Percentiles rank a stretch among this genome's conserved stretches.
These are phyloP conservation scores for Phenganax marumi DNA, from an alignment of 92 coral and sea anemone species.

Conservation along the genomic window DNA sequence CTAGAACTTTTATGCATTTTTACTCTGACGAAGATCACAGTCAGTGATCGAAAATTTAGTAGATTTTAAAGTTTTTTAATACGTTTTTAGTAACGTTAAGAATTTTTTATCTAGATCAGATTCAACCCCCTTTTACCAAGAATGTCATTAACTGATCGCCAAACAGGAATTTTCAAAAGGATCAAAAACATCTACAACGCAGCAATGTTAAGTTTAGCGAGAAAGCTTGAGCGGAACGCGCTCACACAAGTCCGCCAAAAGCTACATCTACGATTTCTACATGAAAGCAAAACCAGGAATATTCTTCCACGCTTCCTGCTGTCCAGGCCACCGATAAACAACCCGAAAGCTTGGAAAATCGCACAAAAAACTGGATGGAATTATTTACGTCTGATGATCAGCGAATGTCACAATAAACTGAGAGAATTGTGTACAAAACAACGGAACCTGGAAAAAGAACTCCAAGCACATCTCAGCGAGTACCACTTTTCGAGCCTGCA, in stretches of 20 bases:
- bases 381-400: constrained; percentile 32
- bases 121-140: no score
- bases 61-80: no score
- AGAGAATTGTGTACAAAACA: neutral
- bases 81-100: no score
- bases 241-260: constrained; percentile 30
- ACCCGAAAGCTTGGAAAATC: constrained; percentile 41
- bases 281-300: constrained; percentile 19
- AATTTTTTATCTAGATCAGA: no score
- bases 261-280: constrained; percentile 17
- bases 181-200: constrained; percentile 31
- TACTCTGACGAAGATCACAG: no score
- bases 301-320: constrained; percentile 32
- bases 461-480: neutral
- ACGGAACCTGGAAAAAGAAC: neutral
- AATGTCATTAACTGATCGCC: no score
- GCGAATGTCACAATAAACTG: constrained; percentile 36
- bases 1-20: no score
- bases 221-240: constrained; percentile 14
- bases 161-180: neutral
- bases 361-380: constrained; percentile 40
- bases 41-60: no score
- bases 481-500: no score
- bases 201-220: constrained; percentile 5
- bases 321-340: constrained; percentile 38